Evolutionary conservation across 2,797 vertebrate genomes (phyloP), one percentile per base, ranked within the genome.

Genomic region (Peromyscus melanophrys): DNA sequence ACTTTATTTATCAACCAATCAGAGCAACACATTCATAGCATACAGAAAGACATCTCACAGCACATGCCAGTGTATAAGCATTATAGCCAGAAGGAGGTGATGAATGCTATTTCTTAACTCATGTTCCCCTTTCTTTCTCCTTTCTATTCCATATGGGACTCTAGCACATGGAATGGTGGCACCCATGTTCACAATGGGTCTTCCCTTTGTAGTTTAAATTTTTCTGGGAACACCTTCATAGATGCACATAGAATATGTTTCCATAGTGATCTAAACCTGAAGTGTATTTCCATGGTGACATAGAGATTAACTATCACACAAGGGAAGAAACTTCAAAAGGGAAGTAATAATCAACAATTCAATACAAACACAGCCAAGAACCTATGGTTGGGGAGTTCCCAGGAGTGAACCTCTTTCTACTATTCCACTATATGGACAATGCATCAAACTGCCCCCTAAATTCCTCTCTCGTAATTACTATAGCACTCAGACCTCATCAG

Each of bases 271-370:
- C 37, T 40, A 73, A 40, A 73, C 37, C 37, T 73, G 37, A 88
- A 40, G n/a, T 8, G 1, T 88, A 55, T 21, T 73, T 75, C 25
- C 52, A 43, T 31, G 37, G 37, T 73, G 52, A 21, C 49, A 87
- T 71, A 4, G 57, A 29, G 69, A 57, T 57, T 88, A 75, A 40
- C 37, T 57, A 85, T 76, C 95, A 94, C 91, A 31, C 10, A 81
- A 71, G n/a, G 37, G 4, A 94, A 92, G 49, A 92, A 93, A 89
- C 57, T 75, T 96, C 21, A 86, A 65, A 25, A 89, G 1, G 23
- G 23, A 95, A 92, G 11, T 90, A 29, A 92, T 86, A 59, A 85
- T 31, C 57, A 82, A 23, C 1, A 65, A 85, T 49, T 75, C 27
- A 78, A 89, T 52, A 4, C n/a, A 87, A 87, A 84, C 4, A 37